Evolutionary conservation across 1,140 invertebrate genomes (phyloP).

Genomic region (Zaprionus gabonicus): DNA sequence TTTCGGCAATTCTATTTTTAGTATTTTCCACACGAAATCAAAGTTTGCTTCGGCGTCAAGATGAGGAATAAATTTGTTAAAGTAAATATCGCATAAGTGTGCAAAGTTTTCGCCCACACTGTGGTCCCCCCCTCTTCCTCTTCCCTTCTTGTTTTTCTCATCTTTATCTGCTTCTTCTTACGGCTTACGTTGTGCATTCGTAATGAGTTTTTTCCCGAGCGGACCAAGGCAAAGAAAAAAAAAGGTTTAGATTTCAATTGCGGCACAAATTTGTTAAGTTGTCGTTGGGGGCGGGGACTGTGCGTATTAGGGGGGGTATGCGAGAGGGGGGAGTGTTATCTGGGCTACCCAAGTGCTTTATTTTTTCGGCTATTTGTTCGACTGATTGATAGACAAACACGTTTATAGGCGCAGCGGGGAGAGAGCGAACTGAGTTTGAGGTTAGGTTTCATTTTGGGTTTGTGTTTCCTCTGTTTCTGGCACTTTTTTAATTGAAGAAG

Average conservation of each 20-base stretch:
- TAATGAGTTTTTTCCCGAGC: constrained; percentile 49
- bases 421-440: background rate
- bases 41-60: constrained; percentile 66
- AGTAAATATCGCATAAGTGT: constrained; percentile 47
- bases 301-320: background rate
- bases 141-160: constrained; percentile 11
- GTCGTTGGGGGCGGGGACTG: background rate
- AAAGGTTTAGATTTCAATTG: constrained; percentile 67
- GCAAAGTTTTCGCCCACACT: constrained; percentile 23
- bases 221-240: constrained; percentile 31
- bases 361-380: constrained; percentile 48
- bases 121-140: background rate
- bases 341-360: constrained; percentile 33
- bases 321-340: background rate
- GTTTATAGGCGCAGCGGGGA: constrained; percentile 1
- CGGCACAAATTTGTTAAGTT: constrained; percentile 47
- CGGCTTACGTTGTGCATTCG: constrained; percentile 52
- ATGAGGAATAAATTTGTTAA: constrained; percentile 38
- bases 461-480: constrained; percentile 13
- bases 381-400: constrained; percentile 71
- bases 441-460: background rate
- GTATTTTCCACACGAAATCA: constrained; percentile 46
- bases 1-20: constrained; percentile 14
- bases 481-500: constrained; percentile 55
- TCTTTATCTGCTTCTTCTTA: constrained; percentile 12